Evolutionary conservation across 2,888 invertebrate species (phyloP).

Genomic region (Lepetodrilus schrolli): DNA sequence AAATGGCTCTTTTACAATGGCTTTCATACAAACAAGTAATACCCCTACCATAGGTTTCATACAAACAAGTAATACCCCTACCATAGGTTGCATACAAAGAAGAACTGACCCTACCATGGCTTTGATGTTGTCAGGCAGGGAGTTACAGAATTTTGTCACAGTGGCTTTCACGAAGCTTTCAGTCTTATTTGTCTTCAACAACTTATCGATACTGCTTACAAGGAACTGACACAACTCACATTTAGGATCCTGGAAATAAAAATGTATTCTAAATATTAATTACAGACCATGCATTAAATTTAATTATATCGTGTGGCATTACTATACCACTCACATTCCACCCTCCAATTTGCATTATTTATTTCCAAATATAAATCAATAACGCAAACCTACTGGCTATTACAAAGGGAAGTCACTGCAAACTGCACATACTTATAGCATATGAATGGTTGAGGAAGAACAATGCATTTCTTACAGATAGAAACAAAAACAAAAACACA

Average conservation of each 20-base stretch:
- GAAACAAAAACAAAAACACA: too few relatives aligned
- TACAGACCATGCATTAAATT: too few relatives aligned
- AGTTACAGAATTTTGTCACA: constrained; percentile 43
- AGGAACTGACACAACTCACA: constrained; percentile 50
- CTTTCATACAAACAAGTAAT: background rate
- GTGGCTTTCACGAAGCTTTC: constrained; percentile 45
- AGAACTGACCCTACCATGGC: background rate
- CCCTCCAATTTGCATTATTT: too few relatives aligned
- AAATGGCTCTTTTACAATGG: background rate
- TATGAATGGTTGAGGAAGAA: too few relatives aligned
- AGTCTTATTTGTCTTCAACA: constrained; percentile 42
- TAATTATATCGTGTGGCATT: too few relatives aligned
- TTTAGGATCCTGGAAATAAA: constrained; percentile 34
- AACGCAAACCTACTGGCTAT: too few relatives aligned
- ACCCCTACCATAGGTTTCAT: background rate
- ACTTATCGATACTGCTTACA: constrained; percentile 41
- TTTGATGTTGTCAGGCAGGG: background rate
- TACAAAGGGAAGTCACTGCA: too few relatives aligned
- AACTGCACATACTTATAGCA: too few relatives aligned
- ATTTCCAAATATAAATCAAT: too few relatives aligned
- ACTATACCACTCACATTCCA: too few relatives aligned
- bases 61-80: background rate
- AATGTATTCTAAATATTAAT: too few relatives aligned
- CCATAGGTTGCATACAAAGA: background rate
- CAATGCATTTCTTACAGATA: too few relatives aligned